A percentile compares a stretch with the other conserved stretches of the same genome.
These are phyloP conservation scores for Fregetta grallaria DNA, from an alignment of 2,113 vertebrate species.

Conservation along the genomic window DNA sequence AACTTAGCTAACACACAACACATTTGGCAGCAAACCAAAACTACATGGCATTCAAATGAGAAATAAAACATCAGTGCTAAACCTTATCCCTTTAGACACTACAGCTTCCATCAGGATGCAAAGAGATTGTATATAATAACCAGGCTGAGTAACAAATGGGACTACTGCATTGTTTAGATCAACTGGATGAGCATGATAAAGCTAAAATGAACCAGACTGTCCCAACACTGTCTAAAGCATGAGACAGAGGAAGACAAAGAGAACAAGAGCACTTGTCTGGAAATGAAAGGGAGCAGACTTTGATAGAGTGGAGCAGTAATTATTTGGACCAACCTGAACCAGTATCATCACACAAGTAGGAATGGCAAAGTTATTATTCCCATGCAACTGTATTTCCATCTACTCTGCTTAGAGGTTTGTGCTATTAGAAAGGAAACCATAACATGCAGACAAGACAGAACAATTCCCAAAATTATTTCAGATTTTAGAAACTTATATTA, in stretches of 20 bases:
- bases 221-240: background rate
- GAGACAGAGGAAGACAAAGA: background rate
- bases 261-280: background rate
- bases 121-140: background rate
- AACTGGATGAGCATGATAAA: background rate
- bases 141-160: background rate
- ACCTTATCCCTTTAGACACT: background rate
- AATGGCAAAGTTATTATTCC: background rate
- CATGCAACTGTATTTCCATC: background rate
- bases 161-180: background rate
- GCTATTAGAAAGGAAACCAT: background rate
- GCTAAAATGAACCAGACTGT: background rate
- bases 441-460: background rate
- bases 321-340: background rate
- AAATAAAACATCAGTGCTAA: conserved; percentile 10
- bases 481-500: background rate
- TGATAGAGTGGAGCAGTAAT: background rate
- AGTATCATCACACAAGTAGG: background rate
- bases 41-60: background rate
- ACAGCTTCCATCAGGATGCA: background rate
- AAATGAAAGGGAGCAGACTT: background rate
- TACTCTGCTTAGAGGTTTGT: background rate
- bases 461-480: background rate
- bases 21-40: background rate
- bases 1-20: background rate